Evolutionary conservation across 1,140 invertebrate genomes (phyloP).

Genomic region (Bombyx mandarina): DNA sequence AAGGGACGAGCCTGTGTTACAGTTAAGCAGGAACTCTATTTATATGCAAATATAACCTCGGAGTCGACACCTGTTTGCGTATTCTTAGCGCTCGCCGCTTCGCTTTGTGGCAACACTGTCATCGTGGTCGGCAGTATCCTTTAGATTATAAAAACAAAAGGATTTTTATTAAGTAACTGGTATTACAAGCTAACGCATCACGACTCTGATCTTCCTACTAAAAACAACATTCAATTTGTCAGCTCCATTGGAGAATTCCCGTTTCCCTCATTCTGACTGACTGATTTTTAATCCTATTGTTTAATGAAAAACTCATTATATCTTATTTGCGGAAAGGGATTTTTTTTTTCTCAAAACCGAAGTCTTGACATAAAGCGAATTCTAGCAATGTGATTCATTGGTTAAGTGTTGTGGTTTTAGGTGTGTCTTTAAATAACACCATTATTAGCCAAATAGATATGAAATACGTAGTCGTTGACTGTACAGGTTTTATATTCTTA

Average conservation of each 20-base stretch:
- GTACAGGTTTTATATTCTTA: no score
- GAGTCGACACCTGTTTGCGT: slow-evolving; percentile 69
- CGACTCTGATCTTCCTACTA: no score
- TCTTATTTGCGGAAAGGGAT: no score
- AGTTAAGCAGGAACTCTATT: slow-evolving; percentile 71
- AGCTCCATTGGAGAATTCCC: not conserved
- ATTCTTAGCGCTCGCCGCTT: slow-evolving; percentile 54
- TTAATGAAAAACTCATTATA: not conserved
- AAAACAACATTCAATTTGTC: slow-evolving; percentile 9
- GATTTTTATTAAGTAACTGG: not conserved
- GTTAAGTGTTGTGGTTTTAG: no score
- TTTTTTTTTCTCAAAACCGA: no score
- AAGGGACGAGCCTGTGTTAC: slow-evolving; percentile 60
- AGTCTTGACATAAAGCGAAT: no score
- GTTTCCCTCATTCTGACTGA: slow-evolving; percentile 16
- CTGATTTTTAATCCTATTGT: slow-evolving; percentile 17
- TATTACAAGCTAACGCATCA: no score
- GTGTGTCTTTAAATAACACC: no score
- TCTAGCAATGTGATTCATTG: no score
- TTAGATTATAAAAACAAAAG: slow-evolving; percentile 28
- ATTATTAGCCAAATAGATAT: no score
- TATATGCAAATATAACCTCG: slow-evolving; percentile 70
- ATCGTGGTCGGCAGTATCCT: slow-evolving; percentile 39
- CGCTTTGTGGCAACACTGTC: slow-evolving; percentile 54
- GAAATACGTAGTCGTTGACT: no score